Evolutionary conservation across 2,797 vertebrate species (phyloP).

Genomic region (Monodelphis domestica): DNA sequence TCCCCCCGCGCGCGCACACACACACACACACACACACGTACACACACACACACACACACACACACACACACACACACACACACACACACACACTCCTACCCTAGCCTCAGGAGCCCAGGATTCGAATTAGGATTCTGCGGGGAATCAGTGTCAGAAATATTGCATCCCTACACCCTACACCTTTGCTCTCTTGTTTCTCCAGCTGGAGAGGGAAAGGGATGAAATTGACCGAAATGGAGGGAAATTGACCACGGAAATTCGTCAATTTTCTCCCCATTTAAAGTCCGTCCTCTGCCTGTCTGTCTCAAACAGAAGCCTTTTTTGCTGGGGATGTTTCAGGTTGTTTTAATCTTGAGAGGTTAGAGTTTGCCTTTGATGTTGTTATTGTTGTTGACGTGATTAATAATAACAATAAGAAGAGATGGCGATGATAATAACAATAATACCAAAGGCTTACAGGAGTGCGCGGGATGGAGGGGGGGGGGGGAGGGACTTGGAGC

Average conservation of each 20-base stretch:
- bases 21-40: too few species aligned
- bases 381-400: conserved; percentile 71
- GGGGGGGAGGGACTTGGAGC: conserved; percentile 12
- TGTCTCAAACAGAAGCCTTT: conserved; percentile 69
- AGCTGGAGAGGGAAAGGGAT: conserved; percentile 79
- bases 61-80: too few species aligned
- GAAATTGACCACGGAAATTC: conserved; percentile 82
- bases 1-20: too few species aligned
- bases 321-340: conserved; percentile 52
- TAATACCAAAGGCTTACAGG: background rate
- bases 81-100: background rate
- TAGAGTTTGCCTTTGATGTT: conserved; percentile 77
- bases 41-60: too few species aligned
- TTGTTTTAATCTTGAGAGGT: conserved; percentile 72
- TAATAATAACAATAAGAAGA: background rate
- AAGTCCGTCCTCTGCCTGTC: conserved; percentile 75
- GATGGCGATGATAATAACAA: background rate
- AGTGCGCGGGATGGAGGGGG: background rate
- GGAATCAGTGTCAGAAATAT: conserved; percentile 51
- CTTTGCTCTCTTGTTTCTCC: conserved; percentile 69
- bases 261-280: conserved; percentile 81
- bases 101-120: background rate
- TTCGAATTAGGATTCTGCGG: background rate
- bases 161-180: conserved; percentile 62
- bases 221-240: conserved; percentile 83